These are phyloP conservation scores for Dinomys branickii DNA, from an alignment of 2,113 vertebrate species.

Conservation along the genomic window DNA sequence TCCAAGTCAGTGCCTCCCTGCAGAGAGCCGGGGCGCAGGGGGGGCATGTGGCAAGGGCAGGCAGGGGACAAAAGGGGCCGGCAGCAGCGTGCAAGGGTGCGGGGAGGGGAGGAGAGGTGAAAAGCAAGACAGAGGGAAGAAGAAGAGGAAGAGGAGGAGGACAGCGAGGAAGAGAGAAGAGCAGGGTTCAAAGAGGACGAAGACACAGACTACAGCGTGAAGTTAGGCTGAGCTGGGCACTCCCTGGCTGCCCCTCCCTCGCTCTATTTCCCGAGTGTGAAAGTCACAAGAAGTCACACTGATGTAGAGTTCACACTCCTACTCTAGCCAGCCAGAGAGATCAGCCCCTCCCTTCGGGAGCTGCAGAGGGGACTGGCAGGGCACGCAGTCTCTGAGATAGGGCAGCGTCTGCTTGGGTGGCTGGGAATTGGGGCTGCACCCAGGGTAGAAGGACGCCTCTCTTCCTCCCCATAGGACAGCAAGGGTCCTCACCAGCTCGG, in stretches of 20 bases:
- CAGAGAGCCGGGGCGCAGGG: neutral
- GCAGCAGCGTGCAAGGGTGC: neutral
- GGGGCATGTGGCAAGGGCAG: neutral
- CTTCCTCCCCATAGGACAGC: rapidly evolving
- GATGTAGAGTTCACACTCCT: slow-evolving; percentile 72
- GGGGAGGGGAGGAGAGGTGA: neutral
- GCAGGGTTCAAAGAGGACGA: neutral
- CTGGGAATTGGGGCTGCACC: neutral
- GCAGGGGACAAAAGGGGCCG: neutral
- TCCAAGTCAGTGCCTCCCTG: slow-evolving; percentile 94
- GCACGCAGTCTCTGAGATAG: neutral
- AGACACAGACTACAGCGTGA: neutral
- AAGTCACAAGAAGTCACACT: slow-evolving; percentile 70
- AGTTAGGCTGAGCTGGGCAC: neutral
- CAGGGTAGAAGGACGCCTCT: neutral
- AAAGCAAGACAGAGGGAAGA: no score
- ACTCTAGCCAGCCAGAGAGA: neutral
- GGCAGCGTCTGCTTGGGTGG: neutral
- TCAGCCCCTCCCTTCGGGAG: neutral
- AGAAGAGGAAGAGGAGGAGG: neutral
- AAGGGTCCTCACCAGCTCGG: slow-evolving; percentile 89
- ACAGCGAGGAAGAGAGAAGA: neutral
- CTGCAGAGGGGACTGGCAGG: neutral
- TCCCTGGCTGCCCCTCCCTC: neutral
- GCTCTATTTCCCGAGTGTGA: slow-evolving; percentile 72